phyloP scores from a whole-genome alignment of 2,797 vertebrate genomes.

The Chromis chromis region DNA sequence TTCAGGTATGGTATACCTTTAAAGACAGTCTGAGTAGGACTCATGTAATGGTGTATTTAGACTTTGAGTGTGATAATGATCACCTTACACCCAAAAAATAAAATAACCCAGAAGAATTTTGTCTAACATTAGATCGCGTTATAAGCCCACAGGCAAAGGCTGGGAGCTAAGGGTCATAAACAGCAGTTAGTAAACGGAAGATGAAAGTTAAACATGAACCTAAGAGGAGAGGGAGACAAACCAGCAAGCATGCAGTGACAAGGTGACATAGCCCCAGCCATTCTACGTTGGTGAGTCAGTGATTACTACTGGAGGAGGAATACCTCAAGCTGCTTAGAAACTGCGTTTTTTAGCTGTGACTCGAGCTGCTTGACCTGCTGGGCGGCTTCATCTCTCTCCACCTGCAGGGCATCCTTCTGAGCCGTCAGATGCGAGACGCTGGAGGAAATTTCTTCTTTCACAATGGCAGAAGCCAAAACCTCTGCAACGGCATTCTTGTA shows the following conservation, averaged over 20 bases:
- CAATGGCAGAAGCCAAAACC: constrained; percentile 73
- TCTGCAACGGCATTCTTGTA: constrained; percentile 78
- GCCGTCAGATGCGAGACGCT: constrained; percentile 80
- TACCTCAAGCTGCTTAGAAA: constrained; percentile 91
- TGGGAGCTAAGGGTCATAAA: constrained; percentile 57
- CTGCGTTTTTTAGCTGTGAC: constrained; percentile 87
- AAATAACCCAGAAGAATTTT: constrained; percentile 11
- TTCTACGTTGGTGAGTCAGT: constrained; percentile 67
- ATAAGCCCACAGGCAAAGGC: constrained; percentile 80
- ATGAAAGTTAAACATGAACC: constrained; percentile 67
- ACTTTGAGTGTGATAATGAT: constrained; percentile 12
- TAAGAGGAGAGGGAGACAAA: constrained; percentile 50
- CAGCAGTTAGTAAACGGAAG: constrained; percentile 71
- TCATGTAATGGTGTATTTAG: not conserved
- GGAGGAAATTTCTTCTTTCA: constrained; percentile 83
- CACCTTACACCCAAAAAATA: constrained; percentile 3
- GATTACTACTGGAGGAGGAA: constrained; percentile 80
- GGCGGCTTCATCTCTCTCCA: constrained; percentile 85
- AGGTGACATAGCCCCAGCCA: constrained; percentile 71
- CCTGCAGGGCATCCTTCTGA: constrained; percentile 84
- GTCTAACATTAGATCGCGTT: constrained; percentile 60
- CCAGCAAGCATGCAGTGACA: constrained; percentile 78
- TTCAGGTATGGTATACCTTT: not conserved
- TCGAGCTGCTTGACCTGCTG: constrained; percentile 87
- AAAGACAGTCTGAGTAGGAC: not conserved